Evolutionary conservation across 2,113 vertebrate species (phyloP), one percentile per base, ranked within the genome.

Genomic region (Machaerirhynchus nigripectus): DNA sequence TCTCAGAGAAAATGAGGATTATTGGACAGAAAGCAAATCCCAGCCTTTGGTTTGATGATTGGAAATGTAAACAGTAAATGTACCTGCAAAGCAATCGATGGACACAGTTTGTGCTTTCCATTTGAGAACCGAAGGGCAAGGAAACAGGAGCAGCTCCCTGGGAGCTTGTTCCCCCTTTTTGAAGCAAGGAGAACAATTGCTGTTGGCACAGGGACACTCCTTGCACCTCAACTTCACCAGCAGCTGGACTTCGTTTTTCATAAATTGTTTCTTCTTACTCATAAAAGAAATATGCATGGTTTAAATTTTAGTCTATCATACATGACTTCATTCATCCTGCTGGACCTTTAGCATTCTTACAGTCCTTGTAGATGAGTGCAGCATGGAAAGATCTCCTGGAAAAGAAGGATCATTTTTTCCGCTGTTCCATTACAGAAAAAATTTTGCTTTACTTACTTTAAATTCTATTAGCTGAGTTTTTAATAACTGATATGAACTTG

Each of bases 1-100:
- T 93, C 61, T 81, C 52, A 75, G 28, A 75, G 89, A 86, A 91
- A 85, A 91, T 83, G 42, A 84, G 47, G 77, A 64, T 93, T 92
- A 82, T 78, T 64, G 44, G 50, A 35, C 35, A 90, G 65, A 75
- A 68, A 82, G 71, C 77, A 84, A 83, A 90, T 44, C 68, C 44
- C 74, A 68, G 73, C 47, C 27, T 71, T 71, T 60, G 80, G 71
- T 81, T 81, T 91, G 88, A 37, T 87, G 59, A 78, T 82, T 90
- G 88, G 83, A 84, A 96, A 90, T 59, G 73, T 53, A 31, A 94
- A 69, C 46, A 78, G 75, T 61, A 44, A 77, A 93, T 53, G 69
- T 80, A 79, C 64, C 77, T 3, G 4, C 88, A 88, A 55, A 75
- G 73, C 52, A 67, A 87, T 93, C 28, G 10, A 95, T 94, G 70